Conservation (phyloP, 2,113 vertebrate genomes). For the Myiagra hebetior region DNA sequence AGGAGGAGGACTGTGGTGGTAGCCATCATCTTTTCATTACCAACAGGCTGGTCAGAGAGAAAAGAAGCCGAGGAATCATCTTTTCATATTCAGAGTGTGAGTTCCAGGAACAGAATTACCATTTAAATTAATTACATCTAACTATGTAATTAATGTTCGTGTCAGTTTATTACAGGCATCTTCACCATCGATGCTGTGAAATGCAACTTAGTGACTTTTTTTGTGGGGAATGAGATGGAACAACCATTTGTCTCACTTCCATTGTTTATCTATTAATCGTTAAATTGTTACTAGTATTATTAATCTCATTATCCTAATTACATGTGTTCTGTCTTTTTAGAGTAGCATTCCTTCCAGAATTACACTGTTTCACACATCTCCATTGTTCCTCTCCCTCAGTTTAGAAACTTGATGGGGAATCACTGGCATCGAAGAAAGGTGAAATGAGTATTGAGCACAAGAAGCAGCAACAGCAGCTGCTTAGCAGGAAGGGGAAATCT, state of each 20-base stretch:
- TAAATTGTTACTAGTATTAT: constrained; percentile 29
- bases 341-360: constrained; percentile 15
- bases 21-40: background rate
- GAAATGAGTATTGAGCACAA: background rate
- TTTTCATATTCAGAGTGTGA: background rate
- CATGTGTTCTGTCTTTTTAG: constrained; percentile 16
- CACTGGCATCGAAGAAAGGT: background rate
- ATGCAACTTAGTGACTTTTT: constrained; percentile 24
- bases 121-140: constrained; percentile 37
- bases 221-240: background rate
- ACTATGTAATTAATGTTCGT: background rate
- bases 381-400: background rate
- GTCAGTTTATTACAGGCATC: constrained; percentile 23
- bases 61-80: background rate
- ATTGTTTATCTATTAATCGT: constrained; percentile 24
- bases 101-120: background rate
- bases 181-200: background rate
- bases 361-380: background rate
- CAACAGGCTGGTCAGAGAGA: background rate
- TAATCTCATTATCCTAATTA: constrained; percentile 47
- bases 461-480: background rate
- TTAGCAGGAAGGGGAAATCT: background rate
- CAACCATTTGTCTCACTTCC: constrained; percentile 17
- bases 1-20: background rate
- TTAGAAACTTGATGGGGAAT: constrained; percentile 9